Conservation (phyloP, 2,113 vertebrate species). For the Suricata suricatta region DNA sequence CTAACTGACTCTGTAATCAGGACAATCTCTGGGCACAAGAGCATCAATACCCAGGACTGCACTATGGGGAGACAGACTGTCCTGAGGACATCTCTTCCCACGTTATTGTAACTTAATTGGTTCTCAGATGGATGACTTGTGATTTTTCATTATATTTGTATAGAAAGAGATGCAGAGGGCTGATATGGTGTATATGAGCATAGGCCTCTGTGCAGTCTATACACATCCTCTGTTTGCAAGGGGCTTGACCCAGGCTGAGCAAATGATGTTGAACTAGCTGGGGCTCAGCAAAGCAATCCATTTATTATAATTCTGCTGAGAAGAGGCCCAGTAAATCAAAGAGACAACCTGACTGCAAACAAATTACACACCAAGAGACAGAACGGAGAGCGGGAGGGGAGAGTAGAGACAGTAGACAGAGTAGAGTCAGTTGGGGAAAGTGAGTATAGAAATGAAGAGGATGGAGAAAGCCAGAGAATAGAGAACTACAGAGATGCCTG, state of each 20-base stretch:
- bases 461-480: constrained; percentile 33
- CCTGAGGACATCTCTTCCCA: not conserved
- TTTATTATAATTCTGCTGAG: constrained; percentile 88
- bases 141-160: constrained; percentile 53
- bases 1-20: constrained; percentile 60
- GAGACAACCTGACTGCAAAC: constrained; percentile 85
- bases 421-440: constrained; percentile 17
- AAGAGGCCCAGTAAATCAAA: constrained; percentile 87
- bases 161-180: constrained; percentile 27
- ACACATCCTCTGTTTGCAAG: constrained; percentile 63
- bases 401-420: not conserved
- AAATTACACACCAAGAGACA: constrained; percentile 81
- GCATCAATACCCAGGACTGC: not conserved
- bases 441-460: constrained; percentile 35
- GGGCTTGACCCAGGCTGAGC: constrained; percentile 78
- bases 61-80: not conserved
- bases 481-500: constrained; percentile 47
- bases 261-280: constrained; percentile 77
- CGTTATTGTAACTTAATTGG: constrained; percentile 48
- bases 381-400: not conserved
- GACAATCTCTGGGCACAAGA: not conserved
- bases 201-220: not conserved
- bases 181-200: not conserved
- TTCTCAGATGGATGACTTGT: constrained; percentile 53
- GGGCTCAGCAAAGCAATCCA: constrained; percentile 82